A percentile compares a stretch with the other conserved stretches of the same genome.
These are phyloP conservation scores for Manis pentadactyla DNA, from an alignment of 2,797 vertebrate species.

Conservation along the genomic window DNA sequence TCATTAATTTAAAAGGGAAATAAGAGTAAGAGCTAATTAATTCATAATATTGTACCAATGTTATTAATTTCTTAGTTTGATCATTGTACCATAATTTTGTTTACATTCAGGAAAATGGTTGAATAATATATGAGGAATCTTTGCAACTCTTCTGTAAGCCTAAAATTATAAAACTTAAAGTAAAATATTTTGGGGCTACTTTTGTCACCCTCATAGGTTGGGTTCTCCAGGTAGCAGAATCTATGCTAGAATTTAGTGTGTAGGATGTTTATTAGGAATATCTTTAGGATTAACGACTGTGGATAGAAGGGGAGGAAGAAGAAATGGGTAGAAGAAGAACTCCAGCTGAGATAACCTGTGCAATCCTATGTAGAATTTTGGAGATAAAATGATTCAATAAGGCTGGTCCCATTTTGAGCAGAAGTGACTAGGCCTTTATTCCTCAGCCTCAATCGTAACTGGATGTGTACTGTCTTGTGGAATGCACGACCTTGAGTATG, in stretches of 20 bases:
- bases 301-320: background rate
- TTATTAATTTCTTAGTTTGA: constrained; percentile 1
- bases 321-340: background rate
- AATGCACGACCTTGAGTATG: background rate
- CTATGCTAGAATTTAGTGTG: background rate
- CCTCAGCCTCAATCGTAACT: background rate
- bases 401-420: background rate
- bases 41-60: background rate
- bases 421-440: background rate
- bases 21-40: background rate
- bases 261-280: background rate
- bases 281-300: background rate
- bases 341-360: background rate
- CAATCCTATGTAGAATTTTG: background rate
- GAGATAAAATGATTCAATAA: background rate
- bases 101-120: background rate
- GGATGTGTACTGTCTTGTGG: fast-evolving
- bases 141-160: background rate
- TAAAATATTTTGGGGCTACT: background rate
- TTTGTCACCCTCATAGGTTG: background rate
- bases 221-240: background rate
- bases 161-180: background rate
- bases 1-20: background rate
- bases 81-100: background rate
- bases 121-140: background rate